Evolutionary conservation across 1,140 invertebrate genomes (phyloP), one percentile per base, ranked within the genome.

Genomic region (Drosophila lowei): DNA sequence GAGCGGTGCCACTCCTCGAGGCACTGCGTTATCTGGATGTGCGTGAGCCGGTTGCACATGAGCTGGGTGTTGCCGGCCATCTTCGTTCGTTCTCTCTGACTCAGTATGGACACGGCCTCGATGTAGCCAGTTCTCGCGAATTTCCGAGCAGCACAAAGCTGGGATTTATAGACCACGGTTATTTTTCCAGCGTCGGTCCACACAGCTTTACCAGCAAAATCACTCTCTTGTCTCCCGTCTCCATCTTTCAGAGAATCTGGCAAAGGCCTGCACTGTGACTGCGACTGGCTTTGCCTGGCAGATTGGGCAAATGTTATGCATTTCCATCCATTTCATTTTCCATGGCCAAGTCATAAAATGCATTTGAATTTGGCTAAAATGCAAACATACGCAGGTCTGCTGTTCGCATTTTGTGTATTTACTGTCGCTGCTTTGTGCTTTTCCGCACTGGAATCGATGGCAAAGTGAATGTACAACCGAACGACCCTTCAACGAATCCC

Each of bases 341-440:
- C 71, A 54, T 56, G 80, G 56, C 28, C 62, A 57, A 74, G 62
- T 49, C 62, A 85, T 86, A 88, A 85, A 85, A 85, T 81, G 81
- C 83, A 86, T 85, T 88, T 88, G 83, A 88, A 88, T 88, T 88
- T 88, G 83, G 83, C 84, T 83, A 88, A 88, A 88, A 88, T 62
- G 59, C 46, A 81, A 88, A 88, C 81, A 86, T 85, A 81, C 58
- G 43, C 72, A 64, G 73, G 73, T 63, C 73, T 65, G 50, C 68
- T 83, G 74, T 83, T 78, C 57, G 48, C 59, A 59, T 43, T 50
- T 77, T 59, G 34, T 63, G 41, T 80, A 77, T 73, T 77, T 50
- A 53, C 72, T 77, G 79, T 79, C 73, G 61, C 34, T 47, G 65
- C 55, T 58, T 68, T 60, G 46, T 38, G 25, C 30, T 54, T 62